Evolutionary conservation across 2,797 vertebrate species (phyloP).

Genomic region (Falco novaeseelandiae): DNA sequence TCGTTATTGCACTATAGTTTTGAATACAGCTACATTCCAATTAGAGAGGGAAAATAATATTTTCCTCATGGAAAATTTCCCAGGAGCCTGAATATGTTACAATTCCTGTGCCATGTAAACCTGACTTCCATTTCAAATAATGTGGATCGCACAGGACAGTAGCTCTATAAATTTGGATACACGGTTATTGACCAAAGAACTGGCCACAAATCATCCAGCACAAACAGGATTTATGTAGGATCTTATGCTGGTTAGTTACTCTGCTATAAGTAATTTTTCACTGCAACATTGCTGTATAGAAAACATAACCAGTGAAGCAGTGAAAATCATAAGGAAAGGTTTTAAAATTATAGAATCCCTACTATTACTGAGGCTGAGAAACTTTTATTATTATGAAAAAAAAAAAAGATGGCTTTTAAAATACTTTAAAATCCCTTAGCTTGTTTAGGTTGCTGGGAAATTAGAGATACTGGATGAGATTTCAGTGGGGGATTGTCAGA

Average conservation of each 20-base stretch:
- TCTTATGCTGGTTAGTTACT: background rate
- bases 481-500: background rate
- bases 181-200: conserved; percentile 10
- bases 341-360: conserved; percentile 1
- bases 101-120: background rate
- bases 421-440: background rate
- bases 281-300: background rate
- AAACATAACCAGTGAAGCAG: conserved; percentile 5
- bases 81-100: background rate
- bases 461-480: background rate
- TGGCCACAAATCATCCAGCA: background rate
- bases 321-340: background rate
- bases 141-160: background rate
- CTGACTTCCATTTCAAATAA: background rate
- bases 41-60: background rate
- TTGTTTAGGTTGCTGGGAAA: background rate
- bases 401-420: background rate
- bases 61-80: background rate
- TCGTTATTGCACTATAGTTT: background rate
- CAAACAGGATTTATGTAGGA: conserved; percentile 24
- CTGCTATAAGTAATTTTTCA: conserved; percentile 14
- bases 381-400: background rate
- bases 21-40: background rate
- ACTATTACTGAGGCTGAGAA: background rate
- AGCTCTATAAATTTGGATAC: background rate